phyloP scores from a whole-genome alignment of 1,140 invertebrate genomes.

The Drosophila arizonae region DNA sequence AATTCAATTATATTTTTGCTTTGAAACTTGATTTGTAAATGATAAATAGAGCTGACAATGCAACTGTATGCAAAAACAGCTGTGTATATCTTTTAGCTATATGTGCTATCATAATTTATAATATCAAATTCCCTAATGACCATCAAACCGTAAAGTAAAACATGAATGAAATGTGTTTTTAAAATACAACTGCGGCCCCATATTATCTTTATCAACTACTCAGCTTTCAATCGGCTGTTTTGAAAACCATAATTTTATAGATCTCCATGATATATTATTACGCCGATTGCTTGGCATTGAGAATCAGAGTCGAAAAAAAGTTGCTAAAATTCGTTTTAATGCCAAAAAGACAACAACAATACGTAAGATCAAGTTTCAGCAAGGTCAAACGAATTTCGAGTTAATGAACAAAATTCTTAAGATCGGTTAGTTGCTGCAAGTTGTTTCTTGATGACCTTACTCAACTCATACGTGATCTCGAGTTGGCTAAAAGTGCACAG shows the following conservation, averaged over 20 bases:
- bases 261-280: constrained; percentile 12
- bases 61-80: no score
- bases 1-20: no score
- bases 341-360: not conserved
- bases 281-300: constrained; percentile 18
- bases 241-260: not conserved
- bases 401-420: constrained; percentile 61
- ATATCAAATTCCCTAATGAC: no score
- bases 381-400: constrained; percentile 28
- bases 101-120: no score
- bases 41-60: no score
- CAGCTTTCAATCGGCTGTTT: not conserved
- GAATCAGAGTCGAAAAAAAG: constrained; percentile 25
- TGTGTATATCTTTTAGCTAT: no score
- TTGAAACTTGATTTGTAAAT: no score
- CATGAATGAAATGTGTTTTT: no score
- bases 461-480: not conserved
- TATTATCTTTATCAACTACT: no score
- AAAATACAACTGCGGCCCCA: no score
- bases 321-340: constrained; percentile 32
- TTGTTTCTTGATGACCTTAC: constrained; percentile 52
- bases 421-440: constrained; percentile 30
- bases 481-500: constrained; percentile 27
- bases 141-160: no score
- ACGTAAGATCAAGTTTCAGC: constrained; percentile 3